Percentiles rank a stretch among this genome's conserved stretches.
These are phyloP conservation scores for Echinops telfairi DNA, from an alignment of 2,113 vertebrate species.

Conservation along the genomic window DNA sequence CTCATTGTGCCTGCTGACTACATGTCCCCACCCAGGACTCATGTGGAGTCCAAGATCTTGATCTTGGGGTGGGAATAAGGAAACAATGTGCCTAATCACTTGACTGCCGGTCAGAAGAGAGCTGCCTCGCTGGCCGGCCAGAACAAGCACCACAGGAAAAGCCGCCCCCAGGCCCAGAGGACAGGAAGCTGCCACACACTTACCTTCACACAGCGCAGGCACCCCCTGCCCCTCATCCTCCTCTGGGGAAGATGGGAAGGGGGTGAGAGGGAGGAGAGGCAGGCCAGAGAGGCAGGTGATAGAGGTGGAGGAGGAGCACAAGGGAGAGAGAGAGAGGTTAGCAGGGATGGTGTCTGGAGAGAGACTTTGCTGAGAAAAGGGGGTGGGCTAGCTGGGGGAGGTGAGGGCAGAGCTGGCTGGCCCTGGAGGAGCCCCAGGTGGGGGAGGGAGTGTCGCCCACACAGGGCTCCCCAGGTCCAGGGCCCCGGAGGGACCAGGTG, in stretches of 20 bases:
- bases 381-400: not conserved
- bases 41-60: not conserved
- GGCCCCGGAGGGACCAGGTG: no score
- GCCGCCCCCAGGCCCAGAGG: not conserved
- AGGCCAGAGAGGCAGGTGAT: slow-evolving; percentile 13
- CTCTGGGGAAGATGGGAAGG: slow-evolving; percentile 77
- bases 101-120: slow-evolving; percentile 7
- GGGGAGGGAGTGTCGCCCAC: no score
- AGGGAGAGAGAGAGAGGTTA: slow-evolving; percentile 74
- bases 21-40: not conserved
- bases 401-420: not conserved
- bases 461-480: not conserved
- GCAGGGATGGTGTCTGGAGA: not conserved
- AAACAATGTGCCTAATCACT: not conserved
- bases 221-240: slow-evolving; percentile 70
- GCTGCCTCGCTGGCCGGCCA: not conserved
- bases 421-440: not conserved
- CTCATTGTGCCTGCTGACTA: not conserved
- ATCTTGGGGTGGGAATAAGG: not conserved
- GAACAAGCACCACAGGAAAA: not conserved
- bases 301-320: slow-evolving; percentile 64
- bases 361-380: slow-evolving; percentile 16
- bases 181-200: not conserved
- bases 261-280: slow-evolving; percentile 59
- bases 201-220: slow-evolving; percentile 60